A percentile compares a stretch with the other conserved stretches of the same genome.
Conservation (phyloP, 2,888 invertebrate species). For the Meta bourneti region DNA sequence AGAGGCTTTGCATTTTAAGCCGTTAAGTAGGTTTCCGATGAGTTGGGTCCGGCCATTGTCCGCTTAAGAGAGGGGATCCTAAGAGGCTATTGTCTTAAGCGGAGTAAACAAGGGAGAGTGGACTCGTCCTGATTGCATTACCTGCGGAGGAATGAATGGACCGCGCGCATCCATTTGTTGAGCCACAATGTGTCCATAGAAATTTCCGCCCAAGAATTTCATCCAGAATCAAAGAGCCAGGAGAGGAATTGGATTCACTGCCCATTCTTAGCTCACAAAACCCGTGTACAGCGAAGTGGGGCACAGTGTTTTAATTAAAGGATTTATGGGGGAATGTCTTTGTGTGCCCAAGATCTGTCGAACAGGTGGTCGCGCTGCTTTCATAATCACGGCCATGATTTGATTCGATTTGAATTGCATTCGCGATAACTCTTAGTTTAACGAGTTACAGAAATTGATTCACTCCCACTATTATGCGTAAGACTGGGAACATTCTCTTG, state of each 20-base stretch:
- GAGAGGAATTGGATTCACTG: too few relatives aligned
- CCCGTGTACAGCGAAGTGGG: not conserved
- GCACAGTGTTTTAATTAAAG: not conserved
- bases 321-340: not conserved
- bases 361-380: not conserved
- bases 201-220: too few relatives aligned
- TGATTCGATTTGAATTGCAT: too few relatives aligned
- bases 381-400: too few relatives aligned
- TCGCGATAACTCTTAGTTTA: too few relatives aligned
- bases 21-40: constrained; percentile 60
- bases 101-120: constrained; percentile 24
- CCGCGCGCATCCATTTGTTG: not conserved
- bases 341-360: not conserved
- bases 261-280: too few relatives aligned
- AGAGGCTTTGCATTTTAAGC: constrained; percentile 53
- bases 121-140: constrained; percentile 4
- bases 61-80: constrained; percentile 19
- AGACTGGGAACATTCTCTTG: too few relatives aligned
- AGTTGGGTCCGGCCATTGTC: constrained; percentile 43
- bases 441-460: too few relatives aligned
- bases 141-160: not conserved
- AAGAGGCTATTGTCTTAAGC: constrained; percentile 43
- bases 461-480: too few relatives aligned
- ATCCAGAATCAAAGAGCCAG: too few relatives aligned
- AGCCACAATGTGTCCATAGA: too few relatives aligned